phyloP scores from a whole-genome alignment of 2,113 vertebrate genomes.

The Empidonax traillii region DNA sequence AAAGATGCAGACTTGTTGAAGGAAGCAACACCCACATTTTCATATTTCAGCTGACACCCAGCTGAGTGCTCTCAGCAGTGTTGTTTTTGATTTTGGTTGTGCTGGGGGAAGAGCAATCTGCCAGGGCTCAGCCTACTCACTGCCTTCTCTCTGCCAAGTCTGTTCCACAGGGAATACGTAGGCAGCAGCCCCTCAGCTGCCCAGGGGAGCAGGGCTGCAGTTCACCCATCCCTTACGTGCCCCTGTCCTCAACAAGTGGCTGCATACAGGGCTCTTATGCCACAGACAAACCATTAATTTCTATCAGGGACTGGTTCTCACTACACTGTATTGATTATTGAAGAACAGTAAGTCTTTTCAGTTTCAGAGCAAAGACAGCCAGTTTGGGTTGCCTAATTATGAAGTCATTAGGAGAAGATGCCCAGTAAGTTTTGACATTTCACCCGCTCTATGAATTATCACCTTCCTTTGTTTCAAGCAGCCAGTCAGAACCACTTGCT shows the following conservation, averaged over 20 bases:
- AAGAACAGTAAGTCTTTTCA: background rate
- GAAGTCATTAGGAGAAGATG: background rate
- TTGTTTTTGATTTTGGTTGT: background rate
- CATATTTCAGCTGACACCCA: constrained; percentile 7
- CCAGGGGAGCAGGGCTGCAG: background rate
- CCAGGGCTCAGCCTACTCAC: constrained; percentile 34
- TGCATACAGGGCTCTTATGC: background rate
- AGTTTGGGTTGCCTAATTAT: background rate
- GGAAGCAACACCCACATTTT: background rate
- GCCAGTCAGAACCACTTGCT: background rate
- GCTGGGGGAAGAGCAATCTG: constrained; percentile 39
- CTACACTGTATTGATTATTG: fast-evolving
- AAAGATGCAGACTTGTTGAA: background rate
- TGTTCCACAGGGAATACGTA: background rate
- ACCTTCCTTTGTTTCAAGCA: background rate
- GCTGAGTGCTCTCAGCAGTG: background rate
- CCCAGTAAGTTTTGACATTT: background rate
- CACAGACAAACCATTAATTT: background rate
- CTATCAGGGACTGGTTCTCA: background rate
- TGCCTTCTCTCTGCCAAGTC: constrained; percentile 29
- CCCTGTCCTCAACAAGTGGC: background rate
- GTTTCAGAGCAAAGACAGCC: background rate
- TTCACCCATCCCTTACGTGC: background rate
- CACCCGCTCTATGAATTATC: background rate
- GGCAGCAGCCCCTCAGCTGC: background rate